Percentiles rank a stretch among this genome's conserved stretches.
Conservation (phyloP, 2,797 vertebrate genomes). For the Fratercula arctica region DNA sequence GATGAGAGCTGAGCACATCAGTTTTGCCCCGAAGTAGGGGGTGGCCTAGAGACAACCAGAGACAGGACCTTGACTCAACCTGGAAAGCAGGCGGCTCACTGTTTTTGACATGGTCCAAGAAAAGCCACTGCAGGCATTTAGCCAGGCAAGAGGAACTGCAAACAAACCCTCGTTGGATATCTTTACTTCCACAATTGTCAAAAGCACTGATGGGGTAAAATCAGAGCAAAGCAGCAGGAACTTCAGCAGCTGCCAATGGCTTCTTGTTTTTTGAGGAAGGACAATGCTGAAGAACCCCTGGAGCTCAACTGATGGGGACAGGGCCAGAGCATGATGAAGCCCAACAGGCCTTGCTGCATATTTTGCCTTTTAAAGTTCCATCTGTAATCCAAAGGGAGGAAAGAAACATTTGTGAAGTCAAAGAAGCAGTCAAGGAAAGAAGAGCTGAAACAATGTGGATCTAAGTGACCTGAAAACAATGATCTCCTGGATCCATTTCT, state of each 20-base stretch:
- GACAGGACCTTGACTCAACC: neutral
- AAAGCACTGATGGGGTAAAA: neutral
- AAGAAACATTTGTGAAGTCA: neutral
- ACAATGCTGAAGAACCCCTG: neutral
- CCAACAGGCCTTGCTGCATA: accelerated
- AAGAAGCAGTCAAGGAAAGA: neutral
- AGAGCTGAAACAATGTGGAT: neutral
- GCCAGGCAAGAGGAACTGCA: neutral
- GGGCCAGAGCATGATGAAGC: neutral
- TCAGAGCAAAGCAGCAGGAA: neutral
- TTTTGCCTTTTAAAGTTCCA: neutral
- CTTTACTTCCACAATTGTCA: neutral
- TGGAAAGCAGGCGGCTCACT: neutral
- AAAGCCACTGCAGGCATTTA: neutral
- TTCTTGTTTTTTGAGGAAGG: neutral
- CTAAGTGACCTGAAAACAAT: neutral
- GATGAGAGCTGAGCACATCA: accelerated
- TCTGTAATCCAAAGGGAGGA: neutral
- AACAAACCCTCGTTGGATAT: neutral
- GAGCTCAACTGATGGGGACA: neutral
- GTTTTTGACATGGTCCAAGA: neutral
- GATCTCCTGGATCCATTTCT: neutral
- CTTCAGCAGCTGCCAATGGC: neutral
- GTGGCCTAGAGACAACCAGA: neutral
- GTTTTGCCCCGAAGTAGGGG: neutral